Evolutionary conservation across 2,888 invertebrate genomes (phyloP), one percentile per base, ranked within the genome.

Genomic region (Xestobium rufovillosum): DNA sequence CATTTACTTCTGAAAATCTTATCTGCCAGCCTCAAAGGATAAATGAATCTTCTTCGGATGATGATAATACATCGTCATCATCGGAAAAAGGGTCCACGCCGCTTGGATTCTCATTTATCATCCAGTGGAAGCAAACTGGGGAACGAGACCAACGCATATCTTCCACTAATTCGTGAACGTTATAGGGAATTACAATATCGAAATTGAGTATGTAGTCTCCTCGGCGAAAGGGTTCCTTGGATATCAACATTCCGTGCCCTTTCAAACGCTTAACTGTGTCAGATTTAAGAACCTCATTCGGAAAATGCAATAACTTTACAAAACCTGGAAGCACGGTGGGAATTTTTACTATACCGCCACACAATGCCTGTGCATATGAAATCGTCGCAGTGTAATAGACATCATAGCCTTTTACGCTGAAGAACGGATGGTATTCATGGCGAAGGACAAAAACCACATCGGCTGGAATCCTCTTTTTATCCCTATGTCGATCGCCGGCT

Each of bases 381-480:
- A 96, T 70, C 63, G 85, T 88, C 13, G 87, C 88, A 17, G 82
- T 80, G 61, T 87, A 95, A 66, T 83, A 78, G 56, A 97, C 76
- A 65, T 96, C 94, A 61, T 86, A 87, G 56, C 92, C 95, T 65
- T 95, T 95, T 36, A 96, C 72, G 65, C 86, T 91, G 69, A 94
- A 96, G 31, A 74, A 63, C n/a, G 83, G 71, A 68, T 96, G 89
- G 2, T 94, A 86, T 62, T 94, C 95, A 65, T 96, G 96, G 51
- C 91, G 75, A 54, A 96, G 94, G 48, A 94, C 91, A 65, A 97
- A 96, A 28, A 95, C 89, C 44, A 96, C 90, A 61, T 96, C 95
- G 0, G 96, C 95, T 2, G 96, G 94, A 34, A 94, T 86, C 66
- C 89, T 92, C 52, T 89, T 86, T 66, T 89, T 92, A 52, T 89